Evolutionary conservation across 2,888 invertebrate species (phyloP).

Genomic region (Heliconius ismenius): DNA sequence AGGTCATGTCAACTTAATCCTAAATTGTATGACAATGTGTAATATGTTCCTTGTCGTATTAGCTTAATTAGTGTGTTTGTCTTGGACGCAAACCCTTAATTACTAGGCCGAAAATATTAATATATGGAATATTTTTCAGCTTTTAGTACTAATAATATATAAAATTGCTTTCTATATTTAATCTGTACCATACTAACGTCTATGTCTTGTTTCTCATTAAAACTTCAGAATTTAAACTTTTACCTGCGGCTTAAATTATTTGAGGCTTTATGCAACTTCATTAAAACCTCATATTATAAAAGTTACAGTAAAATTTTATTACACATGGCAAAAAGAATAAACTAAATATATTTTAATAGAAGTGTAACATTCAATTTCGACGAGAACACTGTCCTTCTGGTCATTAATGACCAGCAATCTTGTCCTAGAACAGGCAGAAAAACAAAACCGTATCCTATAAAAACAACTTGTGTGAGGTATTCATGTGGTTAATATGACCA

Average conservation of each 20-base stretch:
- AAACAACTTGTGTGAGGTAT: constrained; percentile 12
- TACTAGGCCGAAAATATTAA: background rate
- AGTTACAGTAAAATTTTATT: background rate
- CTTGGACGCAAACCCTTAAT: constrained; percentile 11
- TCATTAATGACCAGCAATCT: background rate
- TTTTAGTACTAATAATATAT: background rate
- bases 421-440: background rate
- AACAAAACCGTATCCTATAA: constrained; percentile 11
- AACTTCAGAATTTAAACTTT: constrained; percentile 20
- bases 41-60: constrained; percentile 25
- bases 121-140: background rate
- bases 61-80: constrained; percentile 24
- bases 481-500: constrained; percentile 2
- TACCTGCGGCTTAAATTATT: constrained; percentile 13
- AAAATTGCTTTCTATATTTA: constrained; percentile 8
- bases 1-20: constrained; percentile 27
- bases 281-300: constrained; percentile 5
- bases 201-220: constrained; percentile 21
- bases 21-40: constrained; percentile 25
- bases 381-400: background rate
- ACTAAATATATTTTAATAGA: background rate
- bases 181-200: background rate
- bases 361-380: background rate
- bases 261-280: constrained; percentile 2
- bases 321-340: background rate